Base-by-base conservation (phyloP, 2,888 invertebrate species). In the Metacarcinus magister region DNA sequence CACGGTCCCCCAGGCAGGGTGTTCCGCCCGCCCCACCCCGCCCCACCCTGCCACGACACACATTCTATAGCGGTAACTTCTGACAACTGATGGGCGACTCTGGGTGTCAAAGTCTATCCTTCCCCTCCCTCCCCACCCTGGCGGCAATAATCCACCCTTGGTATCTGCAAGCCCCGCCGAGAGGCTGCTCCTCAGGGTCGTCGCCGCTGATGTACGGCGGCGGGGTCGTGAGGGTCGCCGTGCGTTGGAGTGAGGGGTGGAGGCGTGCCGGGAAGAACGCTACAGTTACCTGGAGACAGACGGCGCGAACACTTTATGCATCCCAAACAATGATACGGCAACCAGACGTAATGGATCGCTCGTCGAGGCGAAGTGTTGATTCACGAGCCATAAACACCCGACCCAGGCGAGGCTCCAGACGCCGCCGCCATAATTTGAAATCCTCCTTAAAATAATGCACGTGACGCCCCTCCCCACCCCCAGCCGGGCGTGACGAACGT, bases 61-160 rank as follows among this genome's bases (percentile, higher is more conserved):
- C 75, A 67, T 75, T n/a, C 67, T 67, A 23, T 48, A 32, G 48
- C 93, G 23, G 75, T 75, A 93, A 60, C 60, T 93, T 93, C 67
- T 93, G 93, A 93, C 93, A 93, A 43, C 60, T 93, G 93, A 75
- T 94, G 94, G 94, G 94, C 94, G 94, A 94, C 82, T 94, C 44
- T 82, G 82, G 28, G 82, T 28, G 75, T 82, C 28, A 19, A 39
- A 28, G 82, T 46, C 46, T 75, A 94, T 87, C 94, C 82, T 93
- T 75, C 93, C 67, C 82, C 82, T 82, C 87, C 32, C 93, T 87
- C 44, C 19, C n/a, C 75, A n/a, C 67, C 93, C 93, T 39, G 67
- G 75, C 19, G 7, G 75, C 43, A 19, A 16, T 16, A 94, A 82
- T 48, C 91, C 91, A 44, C 91, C 91, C 46, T 91, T n/a, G 46